These are phyloP conservation scores for Microplitis mediator DNA, from an alignment of 1,140 invertebrate genomes.

Conservation along the genomic window DNA sequence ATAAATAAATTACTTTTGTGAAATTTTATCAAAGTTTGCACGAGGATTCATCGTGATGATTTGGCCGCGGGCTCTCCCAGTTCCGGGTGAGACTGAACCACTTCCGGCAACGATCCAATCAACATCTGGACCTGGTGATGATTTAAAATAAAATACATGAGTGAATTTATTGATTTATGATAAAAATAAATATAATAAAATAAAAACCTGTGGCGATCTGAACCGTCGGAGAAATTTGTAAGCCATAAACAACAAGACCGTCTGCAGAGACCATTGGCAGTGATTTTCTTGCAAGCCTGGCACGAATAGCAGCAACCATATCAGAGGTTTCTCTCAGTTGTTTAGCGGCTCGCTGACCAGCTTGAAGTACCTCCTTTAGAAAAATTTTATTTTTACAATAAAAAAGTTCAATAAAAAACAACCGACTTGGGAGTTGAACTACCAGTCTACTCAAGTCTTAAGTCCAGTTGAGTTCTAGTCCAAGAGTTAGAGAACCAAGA, in stretches of 20 bases:
- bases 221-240: constrained; percentile 59
- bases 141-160: constrained; percentile 13
- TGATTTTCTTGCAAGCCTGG: constrained; percentile 68
- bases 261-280: constrained; percentile 70
- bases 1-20: constrained; percentile 35
- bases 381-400: neutral
- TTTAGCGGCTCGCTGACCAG: constrained; percentile 57
- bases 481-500: neutral
- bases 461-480: neutral
- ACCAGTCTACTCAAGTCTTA: no score
- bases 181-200: constrained; percentile 4
- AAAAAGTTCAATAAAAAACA: neutral
- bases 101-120: constrained; percentile 74
- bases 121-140: constrained; percentile 66
- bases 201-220: constrained; percentile 46
- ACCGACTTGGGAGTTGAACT: neutral
- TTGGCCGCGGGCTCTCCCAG: constrained; percentile 51
- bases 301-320: constrained; percentile 62
- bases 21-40: constrained; percentile 33
- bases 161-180: neutral
- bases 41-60: constrained; percentile 43
- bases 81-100: constrained; percentile 65
- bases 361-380: constrained; percentile 56
- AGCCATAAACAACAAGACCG: constrained; percentile 72
- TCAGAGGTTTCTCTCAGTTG: constrained; percentile 54